These are phyloP conservation scores for Fragum whitleyi DNA, from an alignment of 2,888 invertebrate species.

Conservation along the genomic window DNA sequence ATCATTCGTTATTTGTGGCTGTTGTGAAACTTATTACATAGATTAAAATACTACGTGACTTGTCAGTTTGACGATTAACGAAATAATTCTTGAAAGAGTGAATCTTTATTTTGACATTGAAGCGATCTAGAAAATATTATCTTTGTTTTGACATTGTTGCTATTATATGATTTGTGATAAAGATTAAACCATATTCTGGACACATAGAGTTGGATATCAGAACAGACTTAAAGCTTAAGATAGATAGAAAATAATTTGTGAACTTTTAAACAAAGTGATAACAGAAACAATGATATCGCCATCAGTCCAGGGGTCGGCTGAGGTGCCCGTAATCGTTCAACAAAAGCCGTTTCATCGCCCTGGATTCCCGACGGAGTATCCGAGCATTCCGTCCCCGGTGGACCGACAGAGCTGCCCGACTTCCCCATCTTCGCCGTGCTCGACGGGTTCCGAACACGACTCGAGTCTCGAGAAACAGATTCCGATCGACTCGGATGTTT, in stretches of 20 bases:
- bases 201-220: too few relatives aligned
- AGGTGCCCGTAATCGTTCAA: constrained; percentile 43
- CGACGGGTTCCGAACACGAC: constrained; percentile 61
- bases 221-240: too few relatives aligned
- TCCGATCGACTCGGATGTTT: constrained; percentile 62
- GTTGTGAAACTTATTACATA: constrained; percentile 7
- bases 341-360: constrained; percentile 64
- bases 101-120: too few relatives aligned
- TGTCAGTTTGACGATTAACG: background rate
- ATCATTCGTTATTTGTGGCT: constrained; percentile 26
- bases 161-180: too few relatives aligned
- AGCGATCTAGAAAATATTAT: too few relatives aligned
- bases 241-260: too few relatives aligned
- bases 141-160: too few relatives aligned
- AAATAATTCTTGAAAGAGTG: too few relatives aligned
- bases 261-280: too few relatives aligned
- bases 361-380: constrained; percentile 61
- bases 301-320: constrained; percentile 30
- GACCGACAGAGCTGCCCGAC: constrained; percentile 64
- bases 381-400: constrained; percentile 57
- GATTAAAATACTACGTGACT: background rate
- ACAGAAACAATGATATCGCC: constrained; percentile 53
- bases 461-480: constrained; percentile 56
- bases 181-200: too few relatives aligned
- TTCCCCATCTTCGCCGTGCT: constrained; percentile 61